A percentile compares a stretch with the other conserved stretches of the same genome.
Evolutionary conservation across 2,888 invertebrate species (phyloP).

Genomic region (Drosophila vallismaia): DNA sequence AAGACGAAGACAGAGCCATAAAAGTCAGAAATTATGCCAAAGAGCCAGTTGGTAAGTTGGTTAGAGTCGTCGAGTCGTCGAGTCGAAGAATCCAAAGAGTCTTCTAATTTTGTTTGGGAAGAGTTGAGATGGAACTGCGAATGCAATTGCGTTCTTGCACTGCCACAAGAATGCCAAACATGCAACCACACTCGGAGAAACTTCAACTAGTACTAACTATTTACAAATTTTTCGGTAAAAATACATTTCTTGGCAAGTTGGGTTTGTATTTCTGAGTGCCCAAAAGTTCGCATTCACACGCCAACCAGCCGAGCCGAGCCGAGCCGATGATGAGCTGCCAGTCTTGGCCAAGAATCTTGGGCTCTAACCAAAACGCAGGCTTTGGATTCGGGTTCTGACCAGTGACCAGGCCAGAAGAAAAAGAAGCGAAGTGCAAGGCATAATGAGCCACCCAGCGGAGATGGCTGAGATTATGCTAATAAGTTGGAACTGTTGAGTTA

Average conservation of each 20-base stretch:
- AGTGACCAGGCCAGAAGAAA: slow-evolving; percentile 31
- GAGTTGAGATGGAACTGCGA: not conserved
- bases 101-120: slow-evolving; percentile 36
- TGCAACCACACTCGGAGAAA: slow-evolving; percentile 38
- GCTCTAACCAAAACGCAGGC: slow-evolving; percentile 25
- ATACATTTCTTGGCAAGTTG: too few relatives aligned
- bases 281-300: slow-evolving; percentile 67
- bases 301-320: slow-evolving; percentile 71
- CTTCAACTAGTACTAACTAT: not conserved
- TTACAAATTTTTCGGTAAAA: not conserved
- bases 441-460: slow-evolving; percentile 59
- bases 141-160: slow-evolving; percentile 13
- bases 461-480: slow-evolving; percentile 75
- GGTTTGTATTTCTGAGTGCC: not conserved
- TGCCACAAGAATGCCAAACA: slow-evolving; percentile 40
- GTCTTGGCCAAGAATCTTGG: slow-evolving; percentile 16
- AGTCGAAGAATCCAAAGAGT: slow-evolving; percentile 1
- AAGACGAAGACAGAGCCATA: slow-evolving; percentile 33
- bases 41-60: too few relatives aligned
- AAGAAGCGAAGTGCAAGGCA: slow-evolving; percentile 35
- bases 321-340: slow-evolving; percentile 78
- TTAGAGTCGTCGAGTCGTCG: not conserved
- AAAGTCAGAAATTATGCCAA: slow-evolving; percentile 66
- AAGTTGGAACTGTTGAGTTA: slow-evolving; percentile 65
- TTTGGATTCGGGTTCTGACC: not conserved